Evolutionary conservation across 1,140 invertebrate species (phyloP), one percentile per base, ranked within the genome.

Genomic region (Zaprionus taronus): DNA sequence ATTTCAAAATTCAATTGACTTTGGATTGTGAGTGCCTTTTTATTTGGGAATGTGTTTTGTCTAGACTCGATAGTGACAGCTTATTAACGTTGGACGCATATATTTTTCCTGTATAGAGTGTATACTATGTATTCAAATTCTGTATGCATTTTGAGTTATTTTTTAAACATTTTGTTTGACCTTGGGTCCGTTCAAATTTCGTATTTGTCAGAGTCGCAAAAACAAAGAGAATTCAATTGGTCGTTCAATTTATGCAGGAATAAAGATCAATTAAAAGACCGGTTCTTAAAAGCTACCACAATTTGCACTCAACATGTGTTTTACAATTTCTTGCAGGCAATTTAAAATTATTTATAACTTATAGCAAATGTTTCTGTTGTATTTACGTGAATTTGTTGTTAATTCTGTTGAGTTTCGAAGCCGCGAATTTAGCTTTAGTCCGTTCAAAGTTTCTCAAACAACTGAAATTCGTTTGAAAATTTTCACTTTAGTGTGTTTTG

Each of bases 371-470:
- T 66, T 74, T 68, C 60, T 70, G 26, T 49, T 76, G 38, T 84
- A 81, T 79, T 79, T 89, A 85, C 81, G 90, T 81, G 69, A 56
- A 41, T 76, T 77, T 81, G 22, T 77, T 73, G 70, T 66, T 58
- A 63, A 51, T 44, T 72, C 12, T 73, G 24, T 53, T 68, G 60
- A 56, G 63, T 60, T 72, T 71, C 26, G 51, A 15, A 20, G 56
- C 61, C 82, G 85, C 85, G 57, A 68, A 56, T 47, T 61, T 31
- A 36, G 57, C 64, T 62, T 90, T 80, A 69, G 77, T 82, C 76
- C 82, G 85, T 62, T 38, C 86, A 77, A 85, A 82, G 85, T 85
- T 90, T 77, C 73, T 75, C 79, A 76, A 82, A 73, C 79, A 90
- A 90, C 81, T 90, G 81, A 90, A 72, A 70, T 76, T 68, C 53